Evolutionary conservation across 2,113 vertebrate species (phyloP), one percentile per base, ranked within the genome.

Genomic region (Lanius ludovicianus): DNA sequence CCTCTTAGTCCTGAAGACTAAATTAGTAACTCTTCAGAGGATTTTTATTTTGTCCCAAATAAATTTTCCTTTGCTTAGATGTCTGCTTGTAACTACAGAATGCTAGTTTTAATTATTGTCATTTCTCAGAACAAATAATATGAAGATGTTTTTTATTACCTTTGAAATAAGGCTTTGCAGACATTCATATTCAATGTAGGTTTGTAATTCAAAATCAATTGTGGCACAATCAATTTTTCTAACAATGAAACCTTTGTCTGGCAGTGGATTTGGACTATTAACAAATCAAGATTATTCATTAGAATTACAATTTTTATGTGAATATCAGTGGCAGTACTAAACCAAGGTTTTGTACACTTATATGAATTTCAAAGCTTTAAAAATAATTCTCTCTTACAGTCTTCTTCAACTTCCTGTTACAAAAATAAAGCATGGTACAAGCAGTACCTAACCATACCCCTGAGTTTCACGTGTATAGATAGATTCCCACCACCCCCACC

Each of bases 181-280:
- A 55, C 15, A 82, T 37, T 94, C 28, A 8, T 87, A 96, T 84
- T 90, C 47, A 56, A 42, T 50, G 57, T 44, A 84, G 7, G 11
- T 65, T 91, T 90, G n/a, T 60, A 92, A 87, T 87, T 21, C 16
- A 75, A 89, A 96, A 93, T 90, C 20, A 71, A 7, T 64, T 89
- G 33, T 79, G 33, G 15, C 23, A 42, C 70, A 93, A 49, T 82
- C 52, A 76, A 76, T 46, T 37, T 65, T 84, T 93, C 44, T 65
- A 82, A 89, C 20, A 93, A 87, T 42, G 59, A 63, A 93, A 20
- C 2, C n/a, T 91, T 87, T 88, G 19, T 83, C 81, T 86, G 52
- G 9, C 16, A 78, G 37, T 60, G 39, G 47, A 77, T 86, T 88
- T 78, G 25, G 71, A 16, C 21, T 90, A 81, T 76, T 63, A 83